phyloP scores from a whole-genome alignment of 1,140 invertebrate genomes.

The Stegodyphus dumicola region DNA sequence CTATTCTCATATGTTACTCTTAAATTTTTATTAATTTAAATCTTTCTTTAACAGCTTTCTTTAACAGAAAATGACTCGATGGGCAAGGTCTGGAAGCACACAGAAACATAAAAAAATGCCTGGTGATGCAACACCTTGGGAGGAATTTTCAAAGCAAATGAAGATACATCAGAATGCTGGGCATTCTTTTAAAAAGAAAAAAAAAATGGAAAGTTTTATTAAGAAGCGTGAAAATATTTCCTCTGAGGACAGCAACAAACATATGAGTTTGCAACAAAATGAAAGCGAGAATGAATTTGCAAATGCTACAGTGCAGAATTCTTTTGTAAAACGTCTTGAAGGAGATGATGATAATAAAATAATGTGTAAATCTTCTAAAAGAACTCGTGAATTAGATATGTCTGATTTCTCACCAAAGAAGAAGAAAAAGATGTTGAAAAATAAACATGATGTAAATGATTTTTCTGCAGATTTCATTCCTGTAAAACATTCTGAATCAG shows the following conservation, averaged over 20 bases:
- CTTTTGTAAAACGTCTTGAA: too few relatives aligned
- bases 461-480: neutral
- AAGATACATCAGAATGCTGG: too few relatives aligned
- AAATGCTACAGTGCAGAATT: too few relatives aligned
- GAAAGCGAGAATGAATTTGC: too few relatives aligned
- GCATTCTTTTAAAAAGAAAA: too few relatives aligned
- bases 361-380: too few relatives aligned
- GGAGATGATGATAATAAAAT: too few relatives aligned
- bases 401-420: constrained; percentile 5
- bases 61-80: constrained; percentile 59
- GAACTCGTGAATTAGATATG: too few relatives aligned
- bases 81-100: constrained; percentile 18
- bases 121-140: constrained; percentile 58
- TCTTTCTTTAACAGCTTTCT: neutral
- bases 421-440: neutral
- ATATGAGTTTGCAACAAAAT: too few relatives aligned
- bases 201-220: neutral
- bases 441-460: neutral
- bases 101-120: constrained; percentile 46
- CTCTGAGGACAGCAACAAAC: neutral
- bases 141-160: constrained; percentile 12
- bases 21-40: too few relatives aligned
- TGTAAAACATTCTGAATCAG: too few relatives aligned
- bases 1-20: too few relatives aligned
- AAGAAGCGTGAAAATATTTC: neutral